phyloP scores from a whole-genome alignment of 2,113 vertebrate genomes.

The Pongo abelii region DNA sequence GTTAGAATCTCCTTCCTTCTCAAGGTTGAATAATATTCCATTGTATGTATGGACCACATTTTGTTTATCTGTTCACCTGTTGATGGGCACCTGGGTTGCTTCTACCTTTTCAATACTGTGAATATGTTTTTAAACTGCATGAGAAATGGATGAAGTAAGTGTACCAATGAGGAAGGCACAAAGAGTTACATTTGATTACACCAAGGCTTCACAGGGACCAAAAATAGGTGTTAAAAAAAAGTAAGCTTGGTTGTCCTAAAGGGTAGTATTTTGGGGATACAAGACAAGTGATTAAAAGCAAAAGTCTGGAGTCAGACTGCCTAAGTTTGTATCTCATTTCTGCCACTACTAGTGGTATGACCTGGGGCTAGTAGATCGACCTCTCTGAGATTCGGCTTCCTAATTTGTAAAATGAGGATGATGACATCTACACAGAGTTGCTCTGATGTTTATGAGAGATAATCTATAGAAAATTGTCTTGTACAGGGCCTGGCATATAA shows the following conservation, averaged over 20 bases:
- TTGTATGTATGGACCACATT: neutral
- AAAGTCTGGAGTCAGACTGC: neutral
- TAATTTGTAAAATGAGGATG: neutral
- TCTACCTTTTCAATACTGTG: neutral
- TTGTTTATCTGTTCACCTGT: neutral
- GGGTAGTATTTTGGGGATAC: neutral
- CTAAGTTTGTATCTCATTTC: neutral
- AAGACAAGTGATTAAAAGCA: neutral
- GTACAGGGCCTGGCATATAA: neutral
- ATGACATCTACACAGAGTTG: neutral
- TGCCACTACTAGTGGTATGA: neutral
- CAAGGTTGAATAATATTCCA: neutral
- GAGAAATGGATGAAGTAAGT: neutral
- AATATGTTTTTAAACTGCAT: slow-evolving; percentile 31
- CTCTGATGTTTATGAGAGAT: neutral
- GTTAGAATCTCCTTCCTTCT: neutral
- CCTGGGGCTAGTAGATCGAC: neutral
- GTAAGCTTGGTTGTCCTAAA: neutral
- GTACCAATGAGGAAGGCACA: neutral
- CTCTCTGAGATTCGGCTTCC: neutral
- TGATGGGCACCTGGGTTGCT: neutral
- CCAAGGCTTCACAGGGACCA: neutral
- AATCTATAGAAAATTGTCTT: neutral
- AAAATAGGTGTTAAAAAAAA: neutral
- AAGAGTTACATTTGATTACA: neutral